phyloP scores from a whole-genome alignment of 1,140 invertebrate species.

The Listronotus oregonensis region DNA sequence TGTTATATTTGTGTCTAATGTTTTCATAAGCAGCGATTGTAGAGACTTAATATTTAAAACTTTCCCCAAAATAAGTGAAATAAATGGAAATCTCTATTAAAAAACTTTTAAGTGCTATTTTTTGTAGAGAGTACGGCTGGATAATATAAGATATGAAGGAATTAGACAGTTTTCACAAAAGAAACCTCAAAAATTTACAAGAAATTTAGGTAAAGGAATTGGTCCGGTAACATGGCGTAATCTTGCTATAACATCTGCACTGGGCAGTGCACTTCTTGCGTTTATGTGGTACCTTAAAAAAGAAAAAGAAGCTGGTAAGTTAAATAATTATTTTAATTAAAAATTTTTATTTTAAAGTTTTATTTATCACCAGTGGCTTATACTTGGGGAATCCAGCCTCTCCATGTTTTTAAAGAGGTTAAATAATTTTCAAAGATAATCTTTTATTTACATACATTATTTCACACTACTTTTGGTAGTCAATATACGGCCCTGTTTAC shows the following conservation, averaged over 20 bases:
- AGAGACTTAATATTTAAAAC: no score
- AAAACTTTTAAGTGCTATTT: no score
- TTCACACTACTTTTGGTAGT: no score
- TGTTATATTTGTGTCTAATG: no score
- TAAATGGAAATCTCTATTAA: no score
- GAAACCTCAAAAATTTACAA: slow-evolving; percentile 2
- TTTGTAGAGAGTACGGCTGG: no score
- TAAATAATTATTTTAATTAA: not conserved
- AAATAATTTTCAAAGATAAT: no score
- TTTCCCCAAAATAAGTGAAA: no score
- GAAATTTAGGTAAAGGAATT: slow-evolving; percentile 32
- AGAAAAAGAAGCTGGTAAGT: slow-evolving; percentile 70
- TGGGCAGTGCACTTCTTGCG: slow-evolving; percentile 67
- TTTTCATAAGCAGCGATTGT: no score
- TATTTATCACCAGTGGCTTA: not conserved
- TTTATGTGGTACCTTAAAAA: slow-evolving; percentile 80
- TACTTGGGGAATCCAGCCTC: not conserved
- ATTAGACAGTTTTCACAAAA: slow-evolving; percentile 19
- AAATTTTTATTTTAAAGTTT: not conserved
- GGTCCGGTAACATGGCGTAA: slow-evolving; percentile 81
- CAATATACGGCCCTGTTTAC: no score
- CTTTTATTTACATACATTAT: no score
- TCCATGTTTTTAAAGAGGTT: no score
- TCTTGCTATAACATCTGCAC: slow-evolving; percentile 64
- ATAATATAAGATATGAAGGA: not conserved